Percentiles rank a stretch among this genome's conserved stretches.
These are phyloP conservation scores for Clarias laeviceps DNA, from an alignment of 2,797 vertebrate species.

Conservation along the genomic window DNA sequence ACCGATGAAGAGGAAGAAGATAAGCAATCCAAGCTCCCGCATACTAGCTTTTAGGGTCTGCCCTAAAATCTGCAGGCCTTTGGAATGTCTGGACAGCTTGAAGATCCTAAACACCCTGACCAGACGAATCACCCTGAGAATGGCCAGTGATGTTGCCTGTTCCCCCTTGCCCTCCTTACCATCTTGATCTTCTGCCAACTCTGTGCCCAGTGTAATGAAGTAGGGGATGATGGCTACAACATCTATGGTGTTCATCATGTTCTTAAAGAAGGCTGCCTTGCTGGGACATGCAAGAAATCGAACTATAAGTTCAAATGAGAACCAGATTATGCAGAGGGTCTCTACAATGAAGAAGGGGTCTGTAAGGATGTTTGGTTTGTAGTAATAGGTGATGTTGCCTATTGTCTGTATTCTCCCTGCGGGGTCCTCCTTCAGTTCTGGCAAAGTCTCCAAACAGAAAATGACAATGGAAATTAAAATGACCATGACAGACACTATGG, in stretches of 20 bases:
- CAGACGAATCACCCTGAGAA: conserved; percentile 98
- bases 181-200: conserved; percentile 91
- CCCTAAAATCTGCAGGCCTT: conserved; percentile 98
- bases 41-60: conserved; percentile 99
- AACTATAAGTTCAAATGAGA: conserved; percentile 96
- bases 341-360: conserved; percentile 98
- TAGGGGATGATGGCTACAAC: conserved; percentile 99
- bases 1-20: conserved; percentile 99
- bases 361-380: conserved; percentile 90
- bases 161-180: conserved; percentile 86
- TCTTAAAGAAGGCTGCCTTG: conserved; percentile 98
- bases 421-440: conserved; percentile 90
- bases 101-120: conserved; percentile 99
- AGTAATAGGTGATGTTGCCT: conserved; percentile 86
- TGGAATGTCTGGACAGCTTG: conserved; percentile 98
- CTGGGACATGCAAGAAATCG: conserved; percentile 96
- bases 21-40: conserved; percentile 96
- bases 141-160: conserved; percentile 97
- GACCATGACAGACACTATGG: conserved; percentile 97
- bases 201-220: conserved; percentile 96
- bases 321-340: conserved; percentile 98
- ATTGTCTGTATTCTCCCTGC: conserved; percentile 68
- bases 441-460: conserved; percentile 97
- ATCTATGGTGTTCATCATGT: conserved; percentile 99
- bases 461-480: conserved; percentile 99